phyloP scores from a whole-genome alignment of 2,888 invertebrate species.

The Harpalus rubripes region DNA sequence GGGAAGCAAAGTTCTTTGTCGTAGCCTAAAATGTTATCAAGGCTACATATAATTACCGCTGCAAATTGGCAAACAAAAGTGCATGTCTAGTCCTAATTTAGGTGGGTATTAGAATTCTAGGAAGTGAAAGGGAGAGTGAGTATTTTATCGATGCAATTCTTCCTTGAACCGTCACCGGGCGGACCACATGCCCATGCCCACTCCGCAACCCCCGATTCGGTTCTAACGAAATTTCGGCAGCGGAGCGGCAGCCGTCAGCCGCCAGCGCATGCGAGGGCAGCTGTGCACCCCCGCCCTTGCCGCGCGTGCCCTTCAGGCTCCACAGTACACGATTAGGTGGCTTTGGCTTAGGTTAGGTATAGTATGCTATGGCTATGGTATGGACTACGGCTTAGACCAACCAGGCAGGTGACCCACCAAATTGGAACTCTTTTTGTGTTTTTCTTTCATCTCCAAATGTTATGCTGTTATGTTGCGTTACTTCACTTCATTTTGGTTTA shows the following conservation, averaged over 20 bases:
- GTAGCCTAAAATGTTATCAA: background rate
- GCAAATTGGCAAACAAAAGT: conserved; percentile 36
- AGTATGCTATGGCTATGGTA: background rate
- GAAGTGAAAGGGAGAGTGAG: conserved; percentile 31
- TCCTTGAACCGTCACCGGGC: conserved; percentile 58
- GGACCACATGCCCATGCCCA: conserved; percentile 52
- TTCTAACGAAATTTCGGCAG: conserved; percentile 65
- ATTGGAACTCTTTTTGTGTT: conserved; percentile 50
- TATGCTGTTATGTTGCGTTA: conserved; percentile 28
- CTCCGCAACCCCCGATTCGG: conserved; percentile 46
- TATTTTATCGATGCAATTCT: conserved; percentile 28
- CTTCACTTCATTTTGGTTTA: conserved; percentile 33
- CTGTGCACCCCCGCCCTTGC: conserved; percentile 57
- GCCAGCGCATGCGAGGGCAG: conserved; percentile 70
- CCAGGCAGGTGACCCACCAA: conserved; percentile 51
- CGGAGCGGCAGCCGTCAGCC: conserved; percentile 69
- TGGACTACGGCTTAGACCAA: conserved; percentile 8
- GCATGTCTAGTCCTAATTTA: conserved; percentile 42
- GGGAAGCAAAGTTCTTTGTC: background rate
- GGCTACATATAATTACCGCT: conserved; percentile 20
- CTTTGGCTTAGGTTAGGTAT: conserved; percentile 27
- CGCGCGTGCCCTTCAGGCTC: conserved; percentile 7
- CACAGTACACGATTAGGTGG: conserved; percentile 26
- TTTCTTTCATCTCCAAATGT: conserved; percentile 53
- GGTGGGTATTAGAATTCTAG: conserved; percentile 47